Percentiles rank a stretch among this genome's conserved stretches.
Conservation (phyloP, 2,888 invertebrate species). For the Drosophila villosipedis region DNA sequence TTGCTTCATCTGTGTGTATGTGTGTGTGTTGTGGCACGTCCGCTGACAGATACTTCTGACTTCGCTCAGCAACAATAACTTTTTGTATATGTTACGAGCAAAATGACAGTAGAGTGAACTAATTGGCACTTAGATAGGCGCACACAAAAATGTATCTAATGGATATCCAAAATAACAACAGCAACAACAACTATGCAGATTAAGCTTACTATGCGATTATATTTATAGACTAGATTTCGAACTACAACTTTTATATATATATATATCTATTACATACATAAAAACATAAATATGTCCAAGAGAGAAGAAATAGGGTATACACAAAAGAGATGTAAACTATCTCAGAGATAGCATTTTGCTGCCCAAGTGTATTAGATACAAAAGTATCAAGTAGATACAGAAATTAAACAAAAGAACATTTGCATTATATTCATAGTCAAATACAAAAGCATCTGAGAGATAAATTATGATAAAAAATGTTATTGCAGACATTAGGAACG, state of each 20-base stretch:
- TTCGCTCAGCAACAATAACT: conserved; percentile 57
- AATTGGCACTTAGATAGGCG: conserved; percentile 68
- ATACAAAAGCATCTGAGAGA: not conserved
- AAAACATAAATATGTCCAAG: not conserved
- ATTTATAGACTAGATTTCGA: conserved; percentile 2
- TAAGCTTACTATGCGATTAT: conserved; percentile 18
- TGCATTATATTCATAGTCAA: not conserved
- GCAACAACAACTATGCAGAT: conserved; percentile 13
- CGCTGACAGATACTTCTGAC: conserved; percentile 36
- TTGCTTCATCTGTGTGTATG: conserved; percentile 35
- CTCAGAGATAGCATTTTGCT: not conserved
- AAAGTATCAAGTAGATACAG: not conserved
- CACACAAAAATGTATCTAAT: conserved; percentile 41
- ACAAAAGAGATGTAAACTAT: not conserved
- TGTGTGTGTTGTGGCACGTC: conserved; percentile 23
- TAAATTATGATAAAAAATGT: not conserved
- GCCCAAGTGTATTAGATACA: not conserved
- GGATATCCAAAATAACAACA: conserved; percentile 34
- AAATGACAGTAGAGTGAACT: conserved; percentile 72
- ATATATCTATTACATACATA: not conserved
- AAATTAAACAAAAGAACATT: not conserved
- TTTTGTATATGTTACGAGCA: conserved; percentile 56
- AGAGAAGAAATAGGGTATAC: not conserved
- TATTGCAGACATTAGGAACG: not conserved
- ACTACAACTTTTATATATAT: not conserved